Conservation (phyloP, 2,797 vertebrate species). For the Paramormyrops hopkinsi region DNA sequence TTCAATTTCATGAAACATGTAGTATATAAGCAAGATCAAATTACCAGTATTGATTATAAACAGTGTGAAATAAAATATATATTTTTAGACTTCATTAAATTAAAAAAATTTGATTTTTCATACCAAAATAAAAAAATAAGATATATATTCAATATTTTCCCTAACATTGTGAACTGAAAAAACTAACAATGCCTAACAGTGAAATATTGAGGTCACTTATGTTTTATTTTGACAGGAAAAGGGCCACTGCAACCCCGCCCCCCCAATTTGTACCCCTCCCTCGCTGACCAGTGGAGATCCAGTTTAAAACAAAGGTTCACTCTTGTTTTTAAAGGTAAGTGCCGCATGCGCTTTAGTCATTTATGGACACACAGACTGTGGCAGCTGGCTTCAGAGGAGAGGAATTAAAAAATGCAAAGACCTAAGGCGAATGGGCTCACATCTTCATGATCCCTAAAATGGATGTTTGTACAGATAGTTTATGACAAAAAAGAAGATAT, state of each 20-base stretch:
- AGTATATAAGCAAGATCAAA: neutral
- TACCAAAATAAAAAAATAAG: neutral
- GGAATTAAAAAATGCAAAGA: neutral
- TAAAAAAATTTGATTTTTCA: neutral
- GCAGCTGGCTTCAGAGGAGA: neutral
- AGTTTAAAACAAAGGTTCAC: neutral
- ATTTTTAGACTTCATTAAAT: neutral
- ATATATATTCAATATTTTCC: neutral
- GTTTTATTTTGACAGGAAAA: neutral
- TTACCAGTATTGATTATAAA: neutral
- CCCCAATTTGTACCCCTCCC: neutral
- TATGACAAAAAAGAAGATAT: neutral
- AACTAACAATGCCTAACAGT: neutral
- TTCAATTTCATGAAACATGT: neutral
- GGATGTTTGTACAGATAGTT: neutral
- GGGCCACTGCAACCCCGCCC: neutral
- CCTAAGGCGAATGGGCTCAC: neutral
- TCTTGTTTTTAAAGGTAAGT: neutral
- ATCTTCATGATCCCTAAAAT: neutral
- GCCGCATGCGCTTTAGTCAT: neutral
- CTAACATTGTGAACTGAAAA: neutral
- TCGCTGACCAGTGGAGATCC: neutral
- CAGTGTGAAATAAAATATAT: neutral
- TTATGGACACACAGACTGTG: neutral
- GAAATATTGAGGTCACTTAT: neutral